Conservation (phyloP, 1,140 invertebrate species). For the Aplysia californica region DNA sequence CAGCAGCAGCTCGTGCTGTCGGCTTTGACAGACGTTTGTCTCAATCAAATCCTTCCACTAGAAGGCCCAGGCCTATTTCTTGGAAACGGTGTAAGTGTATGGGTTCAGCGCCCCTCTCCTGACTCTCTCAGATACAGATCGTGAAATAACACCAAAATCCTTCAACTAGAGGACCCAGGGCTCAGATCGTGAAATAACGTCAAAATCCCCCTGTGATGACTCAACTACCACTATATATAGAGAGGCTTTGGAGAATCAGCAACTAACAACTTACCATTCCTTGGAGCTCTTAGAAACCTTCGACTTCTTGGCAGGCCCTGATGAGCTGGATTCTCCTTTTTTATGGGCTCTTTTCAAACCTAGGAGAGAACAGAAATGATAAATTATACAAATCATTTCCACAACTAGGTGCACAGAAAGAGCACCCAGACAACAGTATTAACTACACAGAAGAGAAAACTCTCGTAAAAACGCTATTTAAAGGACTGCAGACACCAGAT, state of each 20-base stretch:
- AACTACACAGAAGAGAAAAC: not conserved
- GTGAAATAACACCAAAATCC: no score
- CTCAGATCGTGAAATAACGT: no score
- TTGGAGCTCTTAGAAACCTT: not conserved
- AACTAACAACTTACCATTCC: not conserved
- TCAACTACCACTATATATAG: no score
- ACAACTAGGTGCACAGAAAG: not conserved
- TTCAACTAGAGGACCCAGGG: no score
- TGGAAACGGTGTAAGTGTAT: no score
- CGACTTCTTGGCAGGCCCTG: not conserved
- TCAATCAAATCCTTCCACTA: no score
- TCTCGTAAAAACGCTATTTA: not conserved
- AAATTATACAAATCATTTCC: not conserved
- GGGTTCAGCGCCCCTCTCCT: no score
- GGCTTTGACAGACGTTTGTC: no score
- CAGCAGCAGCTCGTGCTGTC: no score
- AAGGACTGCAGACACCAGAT: not conserved
- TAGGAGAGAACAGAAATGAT: not conserved
- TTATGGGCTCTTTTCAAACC: constrained; percentile 3
- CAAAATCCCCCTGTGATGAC: no score
- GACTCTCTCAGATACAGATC: no score
- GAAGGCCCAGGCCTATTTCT: no score
- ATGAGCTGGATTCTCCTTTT: not conserved
- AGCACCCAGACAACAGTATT: not conserved
- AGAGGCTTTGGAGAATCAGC: not conserved